phyloP scores from a whole-genome alignment of 2,888 invertebrate genomes.

The Lathronympha strigana region DNA sequence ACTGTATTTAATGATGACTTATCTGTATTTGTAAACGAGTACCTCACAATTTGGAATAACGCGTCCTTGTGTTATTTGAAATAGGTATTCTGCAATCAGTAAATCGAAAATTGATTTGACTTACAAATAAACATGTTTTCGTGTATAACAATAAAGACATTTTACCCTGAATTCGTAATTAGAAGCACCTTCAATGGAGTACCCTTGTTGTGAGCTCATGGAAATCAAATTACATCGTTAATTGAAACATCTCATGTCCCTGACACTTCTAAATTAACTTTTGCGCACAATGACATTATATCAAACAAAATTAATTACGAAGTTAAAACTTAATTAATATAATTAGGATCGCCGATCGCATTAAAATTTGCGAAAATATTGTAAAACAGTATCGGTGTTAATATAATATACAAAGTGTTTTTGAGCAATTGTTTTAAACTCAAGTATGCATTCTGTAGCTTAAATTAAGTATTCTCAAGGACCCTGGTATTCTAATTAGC shows the following conservation, averaged over 20 bases:
- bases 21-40: no score
- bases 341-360: conserved; percentile 17
- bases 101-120: not conserved
- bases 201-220: conserved; percentile 11
- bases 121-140: conserved; percentile 10
- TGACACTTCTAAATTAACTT: conserved; percentile 37
- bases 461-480: no score
- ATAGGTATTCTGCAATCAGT: no score
- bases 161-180: conserved; percentile 22
- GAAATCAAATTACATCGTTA: conserved; percentile 27
- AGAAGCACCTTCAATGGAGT: conserved; percentile 21
- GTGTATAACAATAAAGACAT: conserved; percentile 4
- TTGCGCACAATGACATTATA: conserved; percentile 25
- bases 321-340: conserved; percentile 27
- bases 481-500: no score
- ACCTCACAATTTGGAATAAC: no score
- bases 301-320: conserved; percentile 36
- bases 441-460: no score
- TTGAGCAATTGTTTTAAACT: no score
- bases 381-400: not conserved
- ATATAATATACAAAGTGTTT: no score
- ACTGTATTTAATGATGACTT: no score
- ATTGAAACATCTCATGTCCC: conserved; percentile 32
- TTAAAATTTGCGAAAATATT: conserved; percentile 1
- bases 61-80: no score